Conservation (phyloP, 2,113 vertebrate genomes). For the Elaphurus davidianus region DNA sequence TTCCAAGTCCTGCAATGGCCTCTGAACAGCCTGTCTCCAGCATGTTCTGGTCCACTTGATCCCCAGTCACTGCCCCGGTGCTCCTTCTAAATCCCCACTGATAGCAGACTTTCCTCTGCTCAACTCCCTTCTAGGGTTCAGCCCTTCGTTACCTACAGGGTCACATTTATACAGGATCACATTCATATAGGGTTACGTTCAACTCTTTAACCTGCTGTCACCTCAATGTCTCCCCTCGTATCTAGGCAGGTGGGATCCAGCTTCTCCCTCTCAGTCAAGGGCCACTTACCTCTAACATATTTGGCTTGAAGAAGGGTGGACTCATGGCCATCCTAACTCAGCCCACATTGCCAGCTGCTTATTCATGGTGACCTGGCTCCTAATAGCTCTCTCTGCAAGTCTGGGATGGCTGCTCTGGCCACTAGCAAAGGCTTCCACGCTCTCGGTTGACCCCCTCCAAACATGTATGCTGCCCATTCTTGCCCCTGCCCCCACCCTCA, state of each 20-base stretch:
- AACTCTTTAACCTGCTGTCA: background rate
- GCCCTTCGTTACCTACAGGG: background rate
- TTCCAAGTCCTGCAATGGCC: background rate
- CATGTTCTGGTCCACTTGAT: too few relatives aligned
- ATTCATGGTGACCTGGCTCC: background rate
- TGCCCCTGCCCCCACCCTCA: background rate
- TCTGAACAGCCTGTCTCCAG: background rate
- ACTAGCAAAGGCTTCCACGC: background rate
- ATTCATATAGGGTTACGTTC: background rate
- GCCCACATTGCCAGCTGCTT: background rate
- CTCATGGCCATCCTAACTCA: background rate
- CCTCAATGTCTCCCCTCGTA: background rate
- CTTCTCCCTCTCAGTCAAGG: background rate
- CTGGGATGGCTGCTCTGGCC: background rate
- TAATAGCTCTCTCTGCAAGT: background rate
- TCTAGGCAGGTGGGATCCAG: background rate
- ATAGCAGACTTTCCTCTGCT: background rate
- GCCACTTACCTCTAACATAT: background rate
- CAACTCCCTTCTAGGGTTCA: too few relatives aligned
- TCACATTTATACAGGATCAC: background rate
- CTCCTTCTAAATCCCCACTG: background rate
- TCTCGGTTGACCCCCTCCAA: background rate
- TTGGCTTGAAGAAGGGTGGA: background rate
- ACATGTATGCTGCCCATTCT: background rate
- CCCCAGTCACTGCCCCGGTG: rapidly evolving